Evolutionary conservation across 1,140 invertebrate species (phyloP), one percentile per base, ranked within the genome.

Genomic region (Trichomalopsis sarcophagae): DNA sequence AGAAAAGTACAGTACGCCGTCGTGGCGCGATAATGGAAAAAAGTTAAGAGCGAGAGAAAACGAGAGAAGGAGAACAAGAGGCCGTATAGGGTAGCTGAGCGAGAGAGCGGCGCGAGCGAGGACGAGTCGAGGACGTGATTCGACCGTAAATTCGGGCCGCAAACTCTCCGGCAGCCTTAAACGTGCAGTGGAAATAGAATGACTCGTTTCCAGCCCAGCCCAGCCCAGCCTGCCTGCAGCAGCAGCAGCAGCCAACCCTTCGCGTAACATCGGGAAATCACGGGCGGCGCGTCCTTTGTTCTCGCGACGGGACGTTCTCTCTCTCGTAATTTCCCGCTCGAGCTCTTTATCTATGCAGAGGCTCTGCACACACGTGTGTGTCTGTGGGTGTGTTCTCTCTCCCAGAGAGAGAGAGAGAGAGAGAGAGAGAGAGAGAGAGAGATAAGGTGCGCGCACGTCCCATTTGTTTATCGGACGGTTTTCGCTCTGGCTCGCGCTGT

Each of bases 131-230:
- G 84, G 80, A 85, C 84, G 84, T 85, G 84, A 85, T 85, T 78
- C 80, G 84, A 82, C 80, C 84, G 80, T 85, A 85, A 85, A 85
- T 85, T 85, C 62, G 80, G 75, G 40, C 79, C 79, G 55, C 84
- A 85, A 85, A 85, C 84, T 85, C 79, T n/a, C 71, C 11, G 33
- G 68, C 33, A 86, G 81, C 81, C 76, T 86, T 82, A 86, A 86
- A 86, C 85, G 85, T 86, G 85, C 81, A 82, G 81, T 86, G 85
- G 50, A 86, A 86, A 86, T 86, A 86, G 81, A 86, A 86, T 83
- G 85, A 82, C 81, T 82, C 74, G 84, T 82, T 82, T 81, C 84
- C 68, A 17, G 50, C 44, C 13, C 77, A 55, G n/a, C 14, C 75
- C 27, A n/a, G 10, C 23, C 69, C 69, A n/a, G 69, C 69, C 71